A percentile compares a stretch with the other conserved stretches of the same genome.
Conservation (phyloP, 2,888 invertebrate genomes). For the Andricus quercusramuli region DNA sequence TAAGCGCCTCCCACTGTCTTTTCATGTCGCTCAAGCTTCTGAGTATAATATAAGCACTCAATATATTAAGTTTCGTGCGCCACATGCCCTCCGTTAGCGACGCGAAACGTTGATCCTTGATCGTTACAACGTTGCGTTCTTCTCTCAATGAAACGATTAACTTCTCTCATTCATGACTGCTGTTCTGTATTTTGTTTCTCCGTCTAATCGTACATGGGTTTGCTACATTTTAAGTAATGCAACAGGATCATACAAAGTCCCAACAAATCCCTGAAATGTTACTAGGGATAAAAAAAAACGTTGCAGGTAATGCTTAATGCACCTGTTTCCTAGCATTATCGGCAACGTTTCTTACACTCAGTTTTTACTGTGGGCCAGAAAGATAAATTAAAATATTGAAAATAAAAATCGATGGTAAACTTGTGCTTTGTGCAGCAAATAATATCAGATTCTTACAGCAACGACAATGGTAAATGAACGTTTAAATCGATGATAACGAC, state of each 20-base stretch:
- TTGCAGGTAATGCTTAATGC: too few relatives aligned
- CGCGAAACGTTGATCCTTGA: background rate
- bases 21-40: slow-evolving; percentile 2
- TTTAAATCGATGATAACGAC: too few relatives aligned
- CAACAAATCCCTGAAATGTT: background rate
- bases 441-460: too few relatives aligned
- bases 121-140: background rate
- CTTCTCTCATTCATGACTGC: background rate
- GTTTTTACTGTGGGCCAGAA: too few relatives aligned
- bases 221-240: background rate
- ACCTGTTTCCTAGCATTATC: too few relatives aligned
- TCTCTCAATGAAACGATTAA: background rate
- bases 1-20: slow-evolving; percentile 13
- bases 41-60: slow-evolving; percentile 36
- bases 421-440: too few relatives aligned
- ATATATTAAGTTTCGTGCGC: slow-evolving; percentile 36
- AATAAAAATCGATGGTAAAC: too few relatives aligned
- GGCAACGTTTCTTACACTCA: too few relatives aligned
- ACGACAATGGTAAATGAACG: too few relatives aligned
- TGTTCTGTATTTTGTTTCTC: background rate
- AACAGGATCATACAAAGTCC: slow-evolving; percentile 1
- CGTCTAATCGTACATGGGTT: background rate
- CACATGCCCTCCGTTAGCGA: slow-evolving; percentile 22
- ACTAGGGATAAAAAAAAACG: too few relatives aligned
- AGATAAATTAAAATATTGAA: too few relatives aligned